phyloP scores from a whole-genome alignment of 1,140 invertebrate species.

The Megalopta genalis region DNA sequence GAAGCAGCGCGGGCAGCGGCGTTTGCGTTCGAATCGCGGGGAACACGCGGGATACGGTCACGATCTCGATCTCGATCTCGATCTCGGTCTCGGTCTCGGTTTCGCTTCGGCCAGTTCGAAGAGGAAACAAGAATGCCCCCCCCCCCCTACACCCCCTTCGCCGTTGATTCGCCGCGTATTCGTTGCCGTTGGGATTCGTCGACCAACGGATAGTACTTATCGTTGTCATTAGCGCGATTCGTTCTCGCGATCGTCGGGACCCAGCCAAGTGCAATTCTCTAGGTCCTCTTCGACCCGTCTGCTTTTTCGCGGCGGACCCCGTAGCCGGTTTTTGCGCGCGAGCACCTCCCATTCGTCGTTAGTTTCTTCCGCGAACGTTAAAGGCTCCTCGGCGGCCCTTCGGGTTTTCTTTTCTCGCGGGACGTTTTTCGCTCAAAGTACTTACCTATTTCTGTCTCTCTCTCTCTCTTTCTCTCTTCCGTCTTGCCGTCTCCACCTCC shows the following conservation, averaged over 20 bases:
- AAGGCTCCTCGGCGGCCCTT: background rate
- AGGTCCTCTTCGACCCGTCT: slow-evolving; percentile 32
- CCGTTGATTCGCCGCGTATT: too few species aligned
- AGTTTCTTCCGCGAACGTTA: slow-evolving; percentile 18
- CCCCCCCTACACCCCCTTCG: too few species aligned
- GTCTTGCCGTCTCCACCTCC: background rate
- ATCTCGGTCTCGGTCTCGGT: too few species aligned
- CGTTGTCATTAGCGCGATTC: slow-evolving; percentile 19
- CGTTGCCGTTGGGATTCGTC: background rate
- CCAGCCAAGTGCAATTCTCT: slow-evolving; percentile 39
- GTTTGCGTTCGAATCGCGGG: background rate
- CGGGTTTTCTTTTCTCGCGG: background rate
- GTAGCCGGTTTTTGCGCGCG: background rate
- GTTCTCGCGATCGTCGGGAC: background rate
- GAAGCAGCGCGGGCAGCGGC: slow-evolving; percentile 47
- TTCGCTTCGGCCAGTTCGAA: too few species aligned
- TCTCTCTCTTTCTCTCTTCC: too few species aligned
- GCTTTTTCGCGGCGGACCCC: slow-evolving; percentile 9
- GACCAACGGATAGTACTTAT: slow-evolving; percentile 40
- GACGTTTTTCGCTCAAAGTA: slow-evolving; percentile 27
- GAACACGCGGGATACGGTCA: slow-evolving; percentile 21
- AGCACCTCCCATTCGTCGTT: slow-evolving; percentile 38
- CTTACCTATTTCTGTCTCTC: background rate
- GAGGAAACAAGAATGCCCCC: too few species aligned
- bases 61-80: too few species aligned